A percentile compares a stretch with the other conserved stretches of the same genome.
Conservation (phyloP, 2,888 invertebrate species). For the Diploptera punctata region DNA sequence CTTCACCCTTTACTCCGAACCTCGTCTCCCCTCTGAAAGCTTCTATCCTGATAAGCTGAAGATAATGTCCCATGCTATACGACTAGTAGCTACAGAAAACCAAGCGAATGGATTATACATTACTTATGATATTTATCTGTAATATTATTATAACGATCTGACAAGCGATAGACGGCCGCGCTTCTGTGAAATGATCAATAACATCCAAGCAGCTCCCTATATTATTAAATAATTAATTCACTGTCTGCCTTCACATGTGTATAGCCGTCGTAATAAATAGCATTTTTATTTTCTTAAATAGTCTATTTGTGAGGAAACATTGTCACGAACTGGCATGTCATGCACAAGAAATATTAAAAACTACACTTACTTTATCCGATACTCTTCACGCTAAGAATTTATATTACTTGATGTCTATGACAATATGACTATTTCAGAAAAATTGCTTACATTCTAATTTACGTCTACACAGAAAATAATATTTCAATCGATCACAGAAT, state of each 20-base stretch:
- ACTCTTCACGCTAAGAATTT: too few relatives aligned
- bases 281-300: neutral
- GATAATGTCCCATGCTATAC: constrained; percentile 15
- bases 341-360: too few relatives aligned
- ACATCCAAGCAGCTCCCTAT: neutral
- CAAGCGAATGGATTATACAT: constrained; percentile 1
- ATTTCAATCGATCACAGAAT: too few relatives aligned
- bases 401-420: too few relatives aligned
- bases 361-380: too few relatives aligned
- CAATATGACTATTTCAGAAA: too few relatives aligned
- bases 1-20: constrained; percentile 29
- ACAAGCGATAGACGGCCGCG: neutral
- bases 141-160: neutral
- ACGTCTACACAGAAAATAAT: too few relatives aligned
- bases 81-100: neutral
- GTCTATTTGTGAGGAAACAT: neutral
- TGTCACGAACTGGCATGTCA: too few relatives aligned
- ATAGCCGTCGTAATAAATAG: neutral
- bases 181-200: neutral
- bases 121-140: constrained; percentile 2
- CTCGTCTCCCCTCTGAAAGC: constrained; percentile 23
- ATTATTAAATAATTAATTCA: neutral
- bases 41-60: constrained; percentile 29
- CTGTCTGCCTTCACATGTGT: neutral
- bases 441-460: too few relatives aligned